phyloP scores from a whole-genome alignment of 2,113 vertebrate genomes.

The Panurus biarmicus region DNA sequence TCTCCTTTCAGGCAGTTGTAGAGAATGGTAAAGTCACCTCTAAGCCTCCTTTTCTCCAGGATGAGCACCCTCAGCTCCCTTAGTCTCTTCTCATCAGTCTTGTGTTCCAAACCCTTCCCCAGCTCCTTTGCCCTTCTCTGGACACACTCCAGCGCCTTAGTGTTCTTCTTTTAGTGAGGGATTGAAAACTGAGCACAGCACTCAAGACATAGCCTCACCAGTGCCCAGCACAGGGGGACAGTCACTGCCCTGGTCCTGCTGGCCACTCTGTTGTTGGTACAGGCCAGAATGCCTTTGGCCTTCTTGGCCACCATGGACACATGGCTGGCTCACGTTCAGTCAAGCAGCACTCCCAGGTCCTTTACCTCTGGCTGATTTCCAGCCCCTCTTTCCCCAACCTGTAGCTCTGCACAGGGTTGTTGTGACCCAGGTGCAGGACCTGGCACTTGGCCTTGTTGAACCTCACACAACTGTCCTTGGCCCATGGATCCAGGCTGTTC shows the following conservation, averaged over 20 bases:
- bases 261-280: not conserved
- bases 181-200: not conserved
- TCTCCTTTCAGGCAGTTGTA: not conserved
- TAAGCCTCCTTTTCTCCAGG: not conserved
- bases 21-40: not conserved
- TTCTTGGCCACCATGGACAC: not conserved
- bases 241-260: not conserved
- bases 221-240: fast-evolving
- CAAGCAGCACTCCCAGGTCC: not conserved
- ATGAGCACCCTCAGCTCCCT: not conserved
- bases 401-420: not conserved
- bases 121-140: not conserved
- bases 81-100: no score
- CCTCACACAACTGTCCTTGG: not conserved
- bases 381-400: not conserved
- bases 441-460: not conserved
- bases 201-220: not conserved
- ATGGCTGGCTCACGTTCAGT: not conserved
- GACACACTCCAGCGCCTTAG: not conserved
- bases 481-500: not conserved
- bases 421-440: not conserved
- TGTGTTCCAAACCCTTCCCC: not conserved
- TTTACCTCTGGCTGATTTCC: not conserved
- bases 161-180: not conserved
- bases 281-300: not conserved